Evolutionary conservation across 2,797 vertebrate species (phyloP).

Genomic region (Podarcis lilfordi): DNA sequence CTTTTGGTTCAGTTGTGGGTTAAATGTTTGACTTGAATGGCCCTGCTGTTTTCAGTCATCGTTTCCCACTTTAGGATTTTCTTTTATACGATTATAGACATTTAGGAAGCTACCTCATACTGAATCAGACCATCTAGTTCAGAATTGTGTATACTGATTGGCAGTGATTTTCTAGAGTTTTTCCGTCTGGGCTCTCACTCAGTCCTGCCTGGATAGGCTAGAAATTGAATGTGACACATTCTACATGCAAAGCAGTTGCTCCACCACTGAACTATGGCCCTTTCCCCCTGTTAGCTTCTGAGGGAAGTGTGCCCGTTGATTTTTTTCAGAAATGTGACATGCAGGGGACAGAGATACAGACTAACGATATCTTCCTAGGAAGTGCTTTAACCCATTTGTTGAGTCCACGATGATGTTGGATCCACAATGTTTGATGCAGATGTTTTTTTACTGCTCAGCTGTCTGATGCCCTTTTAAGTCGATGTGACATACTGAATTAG

Average conservation of each 20-base stretch:
- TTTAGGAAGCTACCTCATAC: no score
- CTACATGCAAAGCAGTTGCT: no score
- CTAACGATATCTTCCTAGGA: neutral
- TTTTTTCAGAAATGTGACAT: neutral
- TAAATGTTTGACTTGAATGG: neutral
- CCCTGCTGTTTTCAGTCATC: neutral
- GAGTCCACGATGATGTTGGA: neutral
- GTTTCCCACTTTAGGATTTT: neutral
- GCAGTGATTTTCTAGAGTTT: no score
- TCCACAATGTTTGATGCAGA: neutral
- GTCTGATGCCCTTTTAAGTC: neutral
- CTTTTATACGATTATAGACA: neutral
- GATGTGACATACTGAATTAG: neutral
- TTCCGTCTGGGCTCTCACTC: no score
- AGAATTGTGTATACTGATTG: no score
- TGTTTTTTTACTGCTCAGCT: neutral
- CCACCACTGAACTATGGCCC: no score
- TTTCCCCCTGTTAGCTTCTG: no score
- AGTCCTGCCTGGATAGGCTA: no score
- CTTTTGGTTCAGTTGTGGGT: neutral
- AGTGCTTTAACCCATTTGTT: neutral
- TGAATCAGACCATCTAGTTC: no score
- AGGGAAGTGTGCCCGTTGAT: neutral
- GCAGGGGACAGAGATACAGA: neutral
- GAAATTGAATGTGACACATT: no score